A percentile compares a stretch with the other conserved stretches of the same genome.
phyloP scores from a whole-genome alignment of 2,888 invertebrate genomes.

The Drosophila aldrichi region DNA sequence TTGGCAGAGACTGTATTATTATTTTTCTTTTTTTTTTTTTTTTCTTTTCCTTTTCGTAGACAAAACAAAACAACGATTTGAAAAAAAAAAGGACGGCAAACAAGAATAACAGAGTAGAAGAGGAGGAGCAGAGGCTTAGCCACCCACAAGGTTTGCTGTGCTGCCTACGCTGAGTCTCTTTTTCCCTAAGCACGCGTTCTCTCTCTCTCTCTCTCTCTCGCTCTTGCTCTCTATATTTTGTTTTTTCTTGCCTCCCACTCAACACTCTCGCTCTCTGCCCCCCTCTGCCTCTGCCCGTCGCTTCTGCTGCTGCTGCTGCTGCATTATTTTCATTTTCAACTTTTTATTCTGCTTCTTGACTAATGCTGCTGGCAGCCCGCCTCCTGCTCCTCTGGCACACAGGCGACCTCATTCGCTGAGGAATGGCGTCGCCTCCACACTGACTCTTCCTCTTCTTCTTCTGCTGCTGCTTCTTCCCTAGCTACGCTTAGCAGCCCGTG shows the following conservation, averaged over 20 bases:
- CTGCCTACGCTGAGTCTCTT: slow-evolving; percentile 45
- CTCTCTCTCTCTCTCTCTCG: slow-evolving; percentile 8
- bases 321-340: slow-evolving; percentile 80
- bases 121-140: slow-evolving; percentile 27
- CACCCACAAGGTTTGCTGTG: slow-evolving; percentile 33
- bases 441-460: slow-evolving; percentile 8
- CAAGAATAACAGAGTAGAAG: neutral
- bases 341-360: slow-evolving; percentile 51
- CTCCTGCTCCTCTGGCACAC: slow-evolving; percentile 14
- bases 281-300: slow-evolving; percentile 21
- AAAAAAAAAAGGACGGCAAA: slow-evolving; percentile 44
- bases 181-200: neutral
- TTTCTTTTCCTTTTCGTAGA: slow-evolving; percentile 49
- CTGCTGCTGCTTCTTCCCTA: neutral
- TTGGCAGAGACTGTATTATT: slow-evolving; percentile 29
- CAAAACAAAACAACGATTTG: slow-evolving; percentile 61
- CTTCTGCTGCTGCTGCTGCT: slow-evolving; percentile 51
- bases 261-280: slow-evolving; percentile 57
- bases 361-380: slow-evolving; percentile 15
- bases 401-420: slow-evolving; percentile 68
- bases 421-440: slow-evolving; percentile 28
- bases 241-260: slow-evolving; percentile 35
- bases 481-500: slow-evolving; percentile 11
- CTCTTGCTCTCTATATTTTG: slow-evolving; percentile 10
- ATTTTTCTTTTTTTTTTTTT: neutral